These are phyloP conservation scores for Nilaparvata lugens DNA, from an alignment of 1,140 invertebrate species.

Conservation along the genomic window DNA sequence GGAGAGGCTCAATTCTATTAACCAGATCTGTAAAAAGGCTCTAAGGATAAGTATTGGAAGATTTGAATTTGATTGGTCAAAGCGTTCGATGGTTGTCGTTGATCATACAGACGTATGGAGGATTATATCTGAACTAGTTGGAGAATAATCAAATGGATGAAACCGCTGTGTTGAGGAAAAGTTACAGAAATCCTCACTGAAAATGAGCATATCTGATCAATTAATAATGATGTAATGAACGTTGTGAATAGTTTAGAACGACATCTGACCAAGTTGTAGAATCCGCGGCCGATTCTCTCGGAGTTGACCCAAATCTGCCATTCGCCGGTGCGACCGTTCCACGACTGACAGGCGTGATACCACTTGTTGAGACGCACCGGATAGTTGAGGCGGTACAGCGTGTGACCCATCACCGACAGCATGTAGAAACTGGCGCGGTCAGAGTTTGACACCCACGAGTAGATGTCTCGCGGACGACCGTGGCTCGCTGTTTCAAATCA, in stretches of 20 bases:
- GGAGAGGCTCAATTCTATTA: too few relatives aligned
- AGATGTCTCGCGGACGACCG: conserved; percentile 57
- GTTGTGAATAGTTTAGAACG: neutral
- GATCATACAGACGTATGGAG: too few relatives aligned
- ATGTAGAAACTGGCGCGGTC: conserved; percentile 69
- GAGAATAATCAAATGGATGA: too few relatives aligned
- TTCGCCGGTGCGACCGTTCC: conserved; percentile 75
- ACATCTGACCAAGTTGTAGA: conserved; percentile 66
- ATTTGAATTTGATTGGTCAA: too few relatives aligned
- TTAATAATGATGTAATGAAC: too few relatives aligned
- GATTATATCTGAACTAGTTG: too few relatives aligned
- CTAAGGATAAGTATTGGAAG: too few relatives aligned
- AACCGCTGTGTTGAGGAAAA: too few relatives aligned
- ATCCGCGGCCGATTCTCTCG: conserved; percentile 69
- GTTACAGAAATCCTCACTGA: neutral
- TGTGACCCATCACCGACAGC: conserved; percentile 67
- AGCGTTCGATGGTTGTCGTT: too few relatives aligned
- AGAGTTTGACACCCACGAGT: conserved; percentile 67
- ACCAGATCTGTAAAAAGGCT: too few relatives aligned
- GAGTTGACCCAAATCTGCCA: conserved; percentile 81
- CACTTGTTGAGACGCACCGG: conserved; percentile 66
- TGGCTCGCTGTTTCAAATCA: conserved; percentile 42
- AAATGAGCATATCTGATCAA: too few relatives aligned
- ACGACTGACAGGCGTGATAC: conserved; percentile 77
- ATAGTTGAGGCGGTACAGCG: conserved; percentile 71